Percentiles rank a stretch among this genome's conserved stretches.
Conservation (phyloP, 2,797 vertebrate species). For the Chaetodon trifasciatus region DNA sequence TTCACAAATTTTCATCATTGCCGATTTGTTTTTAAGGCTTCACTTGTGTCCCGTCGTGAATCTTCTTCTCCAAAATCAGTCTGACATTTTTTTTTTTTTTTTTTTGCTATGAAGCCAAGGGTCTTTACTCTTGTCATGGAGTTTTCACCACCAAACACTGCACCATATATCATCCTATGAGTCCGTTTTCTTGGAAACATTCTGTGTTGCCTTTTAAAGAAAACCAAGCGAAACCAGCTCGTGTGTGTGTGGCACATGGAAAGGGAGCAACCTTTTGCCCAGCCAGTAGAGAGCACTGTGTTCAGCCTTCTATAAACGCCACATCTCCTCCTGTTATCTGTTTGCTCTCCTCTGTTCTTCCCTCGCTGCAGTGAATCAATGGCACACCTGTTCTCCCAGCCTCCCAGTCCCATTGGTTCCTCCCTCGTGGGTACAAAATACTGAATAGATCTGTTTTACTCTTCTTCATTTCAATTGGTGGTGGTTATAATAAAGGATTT, state of each 20-base stretch:
- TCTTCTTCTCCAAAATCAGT: constrained; percentile 18
- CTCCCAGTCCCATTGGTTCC: constrained; percentile 63
- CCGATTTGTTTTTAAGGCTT: constrained; percentile 17
- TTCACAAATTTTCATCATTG: not conserved
- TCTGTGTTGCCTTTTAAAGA: constrained; percentile 37
- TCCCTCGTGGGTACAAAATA: constrained; percentile 77
- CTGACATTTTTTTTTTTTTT: not conserved
- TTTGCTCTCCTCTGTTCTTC: constrained; percentile 71
- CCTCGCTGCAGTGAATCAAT: constrained; percentile 76
- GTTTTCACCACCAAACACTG: constrained; percentile 11
- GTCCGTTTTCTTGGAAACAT: not conserved
- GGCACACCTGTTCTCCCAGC: constrained; percentile 76
- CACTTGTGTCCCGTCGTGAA: not conserved
- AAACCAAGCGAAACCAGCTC: constrained; percentile 20
- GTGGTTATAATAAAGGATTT: constrained; percentile 84
- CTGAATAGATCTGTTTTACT: constrained; percentile 81
- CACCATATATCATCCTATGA: not conserved
- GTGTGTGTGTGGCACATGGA: constrained; percentile 24
- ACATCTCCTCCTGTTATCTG: constrained; percentile 68
- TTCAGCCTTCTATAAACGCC: constrained; percentile 72
- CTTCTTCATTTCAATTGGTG: constrained; percentile 83
- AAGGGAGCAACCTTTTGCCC: constrained; percentile 82
- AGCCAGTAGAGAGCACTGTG: constrained; percentile 80
- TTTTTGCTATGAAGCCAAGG: constrained; percentile 3
- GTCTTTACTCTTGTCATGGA: constrained; percentile 10